phyloP scores from a whole-genome alignment of 2,888 invertebrate genomes.

The Clanis bilineata region DNA sequence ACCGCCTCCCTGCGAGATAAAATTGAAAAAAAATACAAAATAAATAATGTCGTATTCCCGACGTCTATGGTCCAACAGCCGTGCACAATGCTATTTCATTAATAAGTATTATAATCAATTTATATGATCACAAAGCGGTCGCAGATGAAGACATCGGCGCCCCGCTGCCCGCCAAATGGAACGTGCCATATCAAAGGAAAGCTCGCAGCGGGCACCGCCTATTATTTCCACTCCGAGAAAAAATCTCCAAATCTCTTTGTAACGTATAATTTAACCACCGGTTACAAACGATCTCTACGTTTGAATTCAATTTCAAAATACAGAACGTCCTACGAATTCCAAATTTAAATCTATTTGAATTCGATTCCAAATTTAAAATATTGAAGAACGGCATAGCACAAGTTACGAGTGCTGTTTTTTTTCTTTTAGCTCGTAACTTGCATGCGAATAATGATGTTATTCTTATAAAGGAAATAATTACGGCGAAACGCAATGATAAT shows the following conservation, averaged over 20 bases:
- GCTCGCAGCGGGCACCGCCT: constrained; percentile 55
- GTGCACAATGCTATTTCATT: constrained; percentile 7
- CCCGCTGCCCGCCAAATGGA: constrained; percentile 57
- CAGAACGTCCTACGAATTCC: constrained; percentile 15
- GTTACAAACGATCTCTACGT: constrained; percentile 24
- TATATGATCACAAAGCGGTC: constrained; percentile 32
- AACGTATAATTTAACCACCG: constrained; percentile 35
- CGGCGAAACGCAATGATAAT: constrained; percentile 66
- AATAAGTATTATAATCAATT: constrained; percentile 32
- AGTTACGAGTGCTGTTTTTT: constrained; percentile 15
- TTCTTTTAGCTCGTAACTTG: constrained; percentile 31
- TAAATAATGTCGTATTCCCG: neutral
- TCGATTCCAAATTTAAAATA: constrained; percentile 16
- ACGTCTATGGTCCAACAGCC: neutral
- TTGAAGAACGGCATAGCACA: constrained; percentile 18
- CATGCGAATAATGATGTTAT: constrained; percentile 62
- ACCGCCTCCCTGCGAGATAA: neutral
- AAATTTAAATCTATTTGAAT: constrained; percentile 23
- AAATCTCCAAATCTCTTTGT: constrained; percentile 46
- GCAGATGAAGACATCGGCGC: constrained; percentile 69
- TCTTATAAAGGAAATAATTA: constrained; percentile 79
- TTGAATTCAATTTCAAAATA: constrained; percentile 22
- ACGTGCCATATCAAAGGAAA: constrained; percentile 53
- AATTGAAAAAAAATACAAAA: constrained; percentile 6
- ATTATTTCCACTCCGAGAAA: constrained; percentile 48